Evolutionary conservation across 2,113 vertebrate species (phyloP).

Genomic region (Neolamprologus kungweensis): DNA sequence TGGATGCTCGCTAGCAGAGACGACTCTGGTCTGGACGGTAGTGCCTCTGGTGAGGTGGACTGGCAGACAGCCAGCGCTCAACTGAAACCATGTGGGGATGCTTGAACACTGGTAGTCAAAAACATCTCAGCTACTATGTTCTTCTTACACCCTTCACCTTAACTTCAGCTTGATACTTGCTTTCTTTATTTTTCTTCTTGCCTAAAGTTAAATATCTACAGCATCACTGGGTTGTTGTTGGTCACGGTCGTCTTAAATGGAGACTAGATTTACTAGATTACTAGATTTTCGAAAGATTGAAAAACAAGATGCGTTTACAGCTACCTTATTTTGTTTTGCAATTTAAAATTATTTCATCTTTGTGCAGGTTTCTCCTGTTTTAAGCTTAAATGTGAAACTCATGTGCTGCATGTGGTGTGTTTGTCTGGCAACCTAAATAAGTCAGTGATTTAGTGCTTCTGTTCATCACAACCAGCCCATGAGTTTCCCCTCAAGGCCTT

Average conservation of each 20-base stretch:
- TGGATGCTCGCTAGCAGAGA: neutral
- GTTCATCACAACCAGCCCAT: neutral
- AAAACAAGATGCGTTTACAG: neutral
- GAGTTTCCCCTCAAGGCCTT: neutral
- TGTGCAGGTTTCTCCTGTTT: neutral
- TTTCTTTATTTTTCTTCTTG: neutral
- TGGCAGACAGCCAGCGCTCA: slow-evolving; percentile 22
- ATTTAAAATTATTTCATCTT: neutral
- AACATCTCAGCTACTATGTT: neutral
- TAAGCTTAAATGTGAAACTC: neutral
- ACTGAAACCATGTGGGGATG: slow-evolving; percentile 44
- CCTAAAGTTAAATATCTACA: neutral
- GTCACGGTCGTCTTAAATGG: neutral
- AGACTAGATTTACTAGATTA: neutral
- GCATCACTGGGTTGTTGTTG: neutral
- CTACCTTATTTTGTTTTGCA: neutral
- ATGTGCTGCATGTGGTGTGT: neutral
- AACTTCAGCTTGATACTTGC: neutral
- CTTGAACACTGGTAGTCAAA: slow-evolving; percentile 14
- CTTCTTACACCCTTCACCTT: neutral
- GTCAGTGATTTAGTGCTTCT: neutral
- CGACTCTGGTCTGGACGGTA: neutral
- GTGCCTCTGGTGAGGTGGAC: slow-evolving; percentile 20
- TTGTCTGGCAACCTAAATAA: neutral
- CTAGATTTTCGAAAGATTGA: neutral